Percentiles rank a stretch among this genome's conserved stretches.
Evolutionary conservation across 2,888 invertebrate species (phyloP).

Genomic region (Plagiodera versicolora): DNA sequence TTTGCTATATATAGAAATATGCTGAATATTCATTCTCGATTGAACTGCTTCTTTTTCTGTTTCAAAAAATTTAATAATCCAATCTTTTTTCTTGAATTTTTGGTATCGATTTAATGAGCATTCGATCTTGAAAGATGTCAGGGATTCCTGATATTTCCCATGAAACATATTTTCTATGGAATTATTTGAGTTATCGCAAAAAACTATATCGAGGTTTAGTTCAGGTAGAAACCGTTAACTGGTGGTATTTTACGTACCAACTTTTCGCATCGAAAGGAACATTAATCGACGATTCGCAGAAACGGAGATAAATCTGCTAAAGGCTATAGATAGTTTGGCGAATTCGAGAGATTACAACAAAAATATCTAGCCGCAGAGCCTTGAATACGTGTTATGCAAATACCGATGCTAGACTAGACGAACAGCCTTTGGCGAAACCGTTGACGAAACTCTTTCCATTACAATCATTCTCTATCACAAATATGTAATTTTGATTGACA

Average conservation of each 20-base stretch:
- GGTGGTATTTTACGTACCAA: neutral
- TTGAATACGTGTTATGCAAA: conserved; percentile 27
- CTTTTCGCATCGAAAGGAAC: neutral
- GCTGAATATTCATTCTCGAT: no score
- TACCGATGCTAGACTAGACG: conserved; percentile 16
- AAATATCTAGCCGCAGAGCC: conserved; percentile 17
- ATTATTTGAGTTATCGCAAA: no score
- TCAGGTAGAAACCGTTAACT: neutral
- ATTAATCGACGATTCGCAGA: neutral
- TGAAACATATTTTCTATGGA: no score
- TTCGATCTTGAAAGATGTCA: no score
- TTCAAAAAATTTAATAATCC: no score
- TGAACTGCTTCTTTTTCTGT: no score
- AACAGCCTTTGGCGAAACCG: conserved; percentile 18
- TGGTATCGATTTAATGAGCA: no score
- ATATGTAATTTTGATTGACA: no score
- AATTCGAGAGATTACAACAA: conserved; percentile 1
- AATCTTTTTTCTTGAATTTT: no score
- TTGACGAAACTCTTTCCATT: neutral
- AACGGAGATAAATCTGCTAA: neutral
- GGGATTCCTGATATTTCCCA: no score
- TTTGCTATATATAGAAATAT: no score
- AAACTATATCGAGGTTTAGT: neutral
- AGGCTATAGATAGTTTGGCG: neutral
- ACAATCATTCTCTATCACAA: neutral